Evolutionary conservation across 2,888 invertebrate species (phyloP).

Genomic region (Andrena trimmerana): DNA sequence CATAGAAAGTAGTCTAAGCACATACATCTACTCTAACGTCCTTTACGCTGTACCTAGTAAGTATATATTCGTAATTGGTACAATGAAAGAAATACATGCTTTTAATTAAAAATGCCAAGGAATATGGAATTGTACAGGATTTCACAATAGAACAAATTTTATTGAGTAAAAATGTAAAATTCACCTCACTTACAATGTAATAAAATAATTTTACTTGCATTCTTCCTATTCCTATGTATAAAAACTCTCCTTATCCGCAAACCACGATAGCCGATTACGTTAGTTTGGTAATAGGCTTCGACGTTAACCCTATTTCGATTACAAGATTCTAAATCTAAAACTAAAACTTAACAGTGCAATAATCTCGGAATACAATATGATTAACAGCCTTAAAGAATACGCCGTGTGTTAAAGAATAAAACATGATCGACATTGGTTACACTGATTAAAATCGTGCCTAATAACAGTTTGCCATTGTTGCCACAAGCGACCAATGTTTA

Average conservation of each 20-base stretch:
- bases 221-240: conserved; percentile 43
- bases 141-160: conserved; percentile 11
- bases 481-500: background rate
- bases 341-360: conserved; percentile 8
- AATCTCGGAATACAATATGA: background rate
- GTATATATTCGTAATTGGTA: conserved; percentile 34
- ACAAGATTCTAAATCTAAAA: background rate
- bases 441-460: background rate
- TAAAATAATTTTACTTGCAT: conserved; percentile 36
- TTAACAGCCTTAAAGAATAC: background rate
- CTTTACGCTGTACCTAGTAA: conserved; percentile 10
- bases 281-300: conserved; percentile 11
- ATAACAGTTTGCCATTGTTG: background rate
- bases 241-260: conserved; percentile 25
- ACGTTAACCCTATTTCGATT: conserved; percentile 6
- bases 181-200: conserved; percentile 26
- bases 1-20: conserved; percentile 50
- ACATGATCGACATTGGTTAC: background rate
- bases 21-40: conserved; percentile 43
- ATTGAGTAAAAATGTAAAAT: conserved; percentile 28
- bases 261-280: conserved; percentile 31
- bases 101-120: conserved; percentile 56
- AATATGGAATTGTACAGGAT: conserved; percentile 24
- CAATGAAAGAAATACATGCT: conserved; percentile 69
- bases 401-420: background rate